Base-by-base conservation (phyloP, 1,140 invertebrate genomes). In the Drosophila arawakana region DNA sequence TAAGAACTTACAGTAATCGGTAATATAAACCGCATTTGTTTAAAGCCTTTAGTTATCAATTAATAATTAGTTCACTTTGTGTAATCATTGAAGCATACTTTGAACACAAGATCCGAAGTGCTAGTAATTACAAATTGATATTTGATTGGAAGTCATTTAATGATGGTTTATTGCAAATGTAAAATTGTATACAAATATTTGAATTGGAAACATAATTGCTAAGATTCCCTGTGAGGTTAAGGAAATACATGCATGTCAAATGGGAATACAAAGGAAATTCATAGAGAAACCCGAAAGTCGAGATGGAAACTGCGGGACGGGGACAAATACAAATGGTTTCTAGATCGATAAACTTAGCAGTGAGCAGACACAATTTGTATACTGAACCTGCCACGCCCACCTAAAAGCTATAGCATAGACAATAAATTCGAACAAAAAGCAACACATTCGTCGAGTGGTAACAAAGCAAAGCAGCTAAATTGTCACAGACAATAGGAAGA, bases 381-480 rank as follows among this genome's bases (percentile, higher is more conserved):
- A 67, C 73, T 68, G 73, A 69, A 65, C 39, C 62, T 68, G 80
- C 76, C 58, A 39, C 43, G 35, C 65, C 70, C 49, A 18, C 59
- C 7, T 3, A 21, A 35, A 2, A 9, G 43, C 61, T 54, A 50
- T 55, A 68, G 74, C 73, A 83, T 80, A 84, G 80, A 83, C 81
- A 84, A 84, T 83, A 83, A 83, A 83, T 83, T 83, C 66, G 76
- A 69, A 84, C 73, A 83, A 84, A 82, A 69, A 81, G 77, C 81
- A 84, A 85, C 81, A 80, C 80, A 82, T 70, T 83, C 76, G 76
- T 83, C 76, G 76, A 83, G 80, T 80, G 80, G 76, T 73, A 80
- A 76, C 68, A 41, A 41, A 61, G 47, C 55, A 54, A 83, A 47
- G 55, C 52, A 62, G 70, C 59, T 57, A 74, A 70, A 74, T 74